Evolutionary conservation across 1,140 invertebrate genomes (phyloP).

Genomic region (Aphaenogaster rudis): DNA sequence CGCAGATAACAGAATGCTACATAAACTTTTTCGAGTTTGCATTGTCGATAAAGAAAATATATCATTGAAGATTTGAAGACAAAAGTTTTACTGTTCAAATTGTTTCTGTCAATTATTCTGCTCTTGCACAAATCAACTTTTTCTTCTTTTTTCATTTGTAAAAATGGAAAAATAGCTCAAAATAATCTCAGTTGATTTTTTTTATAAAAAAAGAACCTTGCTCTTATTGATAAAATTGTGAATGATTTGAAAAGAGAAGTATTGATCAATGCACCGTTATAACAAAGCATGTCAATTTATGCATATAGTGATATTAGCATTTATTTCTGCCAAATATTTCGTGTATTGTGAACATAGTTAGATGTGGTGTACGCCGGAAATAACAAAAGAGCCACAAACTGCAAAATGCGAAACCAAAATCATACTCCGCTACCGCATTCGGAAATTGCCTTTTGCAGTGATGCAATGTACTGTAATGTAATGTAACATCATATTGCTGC

Average conservation of each 20-base stretch:
- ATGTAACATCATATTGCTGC: background rate
- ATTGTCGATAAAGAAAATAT: background rate
- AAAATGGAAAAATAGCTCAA: background rate
- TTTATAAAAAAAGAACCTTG: background rate
- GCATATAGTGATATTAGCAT: slow-evolving; percentile 12
- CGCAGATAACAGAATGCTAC: background rate
- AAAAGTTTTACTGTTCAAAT: background rate
- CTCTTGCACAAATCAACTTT: background rate
- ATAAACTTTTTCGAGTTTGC: background rate
- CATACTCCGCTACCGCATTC: slow-evolving; percentile 27
- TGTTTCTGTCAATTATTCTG: background rate
- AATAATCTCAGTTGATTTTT: background rate
- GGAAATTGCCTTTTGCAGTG: slow-evolving; percentile 50
- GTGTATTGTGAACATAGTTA: slow-evolving; percentile 4
- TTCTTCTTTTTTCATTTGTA: background rate
- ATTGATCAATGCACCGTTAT: slow-evolving; percentile 1
- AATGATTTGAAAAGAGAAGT: background rate
- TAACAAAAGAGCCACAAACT: slow-evolving; percentile 65
- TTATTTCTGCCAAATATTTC: slow-evolving; percentile 43
- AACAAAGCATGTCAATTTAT: background rate
- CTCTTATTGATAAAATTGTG: background rate
- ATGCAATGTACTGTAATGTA: background rate
- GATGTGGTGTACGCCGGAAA: slow-evolving; percentile 43
- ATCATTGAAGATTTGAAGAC: background rate
- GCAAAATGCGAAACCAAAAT: slow-evolving; percentile 58